Evolutionary conservation across 2,113 vertebrate species (phyloP).

Genomic region (Alexandromys fortis): DNA sequence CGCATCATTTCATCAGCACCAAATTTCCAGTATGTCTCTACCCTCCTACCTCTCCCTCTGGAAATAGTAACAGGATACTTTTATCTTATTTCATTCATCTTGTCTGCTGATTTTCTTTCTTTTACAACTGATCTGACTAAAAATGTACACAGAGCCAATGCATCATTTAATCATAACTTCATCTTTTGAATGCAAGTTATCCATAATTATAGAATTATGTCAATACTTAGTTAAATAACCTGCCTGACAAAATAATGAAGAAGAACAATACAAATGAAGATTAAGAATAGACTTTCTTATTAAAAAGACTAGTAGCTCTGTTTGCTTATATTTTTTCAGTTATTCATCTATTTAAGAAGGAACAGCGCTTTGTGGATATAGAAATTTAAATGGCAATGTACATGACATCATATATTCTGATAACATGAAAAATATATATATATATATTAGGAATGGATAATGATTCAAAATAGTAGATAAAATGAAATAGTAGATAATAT

Average conservation of each 20-base stretch:
- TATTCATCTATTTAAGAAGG: conserved; percentile 1
- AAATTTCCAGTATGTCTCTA: neutral
- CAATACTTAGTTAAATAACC: neutral
- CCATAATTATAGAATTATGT: neutral
- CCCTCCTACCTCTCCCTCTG: neutral
- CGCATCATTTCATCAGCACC: neutral
- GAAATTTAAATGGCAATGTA: no score
- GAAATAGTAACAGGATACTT: neutral
- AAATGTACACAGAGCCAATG: neutral
- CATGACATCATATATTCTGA: neutral
- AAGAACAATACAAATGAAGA: neutral
- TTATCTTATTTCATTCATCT: neutral
- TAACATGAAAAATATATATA: neutral
- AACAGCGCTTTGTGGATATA: neutral
- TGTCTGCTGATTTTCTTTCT: neutral
- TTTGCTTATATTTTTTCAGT: neutral
- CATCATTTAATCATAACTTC: neutral
- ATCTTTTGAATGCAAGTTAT: neutral
- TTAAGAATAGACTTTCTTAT: neutral
- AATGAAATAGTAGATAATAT: neutral
- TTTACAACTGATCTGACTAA: neutral
- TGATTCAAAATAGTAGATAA: neutral
- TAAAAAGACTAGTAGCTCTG: neutral
- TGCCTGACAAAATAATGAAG: neutral
- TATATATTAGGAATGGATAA: neutral